Base-by-base conservation (phyloP, 2,888 invertebrate genomes). In the Bembecia ichneumoniformis region DNA sequence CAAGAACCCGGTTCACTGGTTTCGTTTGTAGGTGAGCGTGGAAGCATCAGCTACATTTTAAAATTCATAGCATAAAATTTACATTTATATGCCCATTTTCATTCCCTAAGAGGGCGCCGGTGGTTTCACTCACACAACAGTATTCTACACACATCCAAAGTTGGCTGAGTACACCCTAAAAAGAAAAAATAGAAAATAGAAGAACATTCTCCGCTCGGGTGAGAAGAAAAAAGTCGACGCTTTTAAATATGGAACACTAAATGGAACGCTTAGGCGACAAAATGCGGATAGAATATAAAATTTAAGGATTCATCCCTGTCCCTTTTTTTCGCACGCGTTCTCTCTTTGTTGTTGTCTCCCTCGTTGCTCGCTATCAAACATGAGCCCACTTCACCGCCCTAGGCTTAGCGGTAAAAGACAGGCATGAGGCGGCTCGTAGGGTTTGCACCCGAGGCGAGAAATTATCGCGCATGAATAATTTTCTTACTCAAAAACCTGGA, bases 11-110 rank as follows among this genome's bases (percentile, higher is more conserved):
- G 71, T 76, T 73, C 74, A 62, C 69, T 62, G 67, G 64, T 62
- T 60, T 59, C 64, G 63, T 71, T 68, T 7, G 28, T 28, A 28
- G 28, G 68, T 71, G 71, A 79, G 76, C 77, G 73, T 71, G 82
- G 78, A 83, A 82, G 82, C 82, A 84, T 86, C 80, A 83, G 79
- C 83, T 84, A 76, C 80, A 83, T 86, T 87, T 86, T 87, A 87
- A 87, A 87, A 87, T 87, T 87, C 87, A 87, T 86, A 74, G 86
- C 86, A 84, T 86, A 84, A 87, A 86, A 87, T 87, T 86, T 84
- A 86, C 87, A 86, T 87, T 86, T 86, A 86, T 86, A 86, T 86
- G 86, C 87, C 87, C 84, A 87, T 87, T 87, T n/a, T 87, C 82
- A 83, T 83, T 82, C 81, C 82, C 77, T 81, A 83, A 82, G 82